Base-by-base conservation (phyloP, 2,888 invertebrate genomes). In the Calameuta pallipes region DNA sequence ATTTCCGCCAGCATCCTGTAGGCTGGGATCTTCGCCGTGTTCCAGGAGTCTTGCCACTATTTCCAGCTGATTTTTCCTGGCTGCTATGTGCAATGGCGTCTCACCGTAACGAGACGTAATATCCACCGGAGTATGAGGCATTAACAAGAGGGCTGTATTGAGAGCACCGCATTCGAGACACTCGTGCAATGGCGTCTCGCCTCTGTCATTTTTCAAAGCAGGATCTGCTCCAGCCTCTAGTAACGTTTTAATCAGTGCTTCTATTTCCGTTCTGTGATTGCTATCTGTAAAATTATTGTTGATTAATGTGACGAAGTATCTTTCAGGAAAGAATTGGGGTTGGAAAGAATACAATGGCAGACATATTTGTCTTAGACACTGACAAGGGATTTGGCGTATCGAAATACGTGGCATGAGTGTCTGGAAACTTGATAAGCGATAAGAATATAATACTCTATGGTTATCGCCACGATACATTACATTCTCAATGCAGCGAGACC, bases 141-240 rank as follows among this genome's bases (percentile, higher is more conserved):
- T 82, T 30, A 89, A 80, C 31, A 87, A 75, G 77, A 82, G 79
- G n/a, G 87, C 89, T 6, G 85, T 87, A 76, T 85, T 88, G 70
- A 88, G 77, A 23, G 87, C 86, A 71, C 89, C 87, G 73, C 87
- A 87, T 80, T 89, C 89, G 30, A 90, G 82, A 34, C 87, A 85
- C 80, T 89, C 89, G 79, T 89, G 88, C 31, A 91, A 82, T n/a
- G 91, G 86, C 11, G 92, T 91, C 82, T 92, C 92, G 11, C 91
- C 91, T 12, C 91, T 88, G 56, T 90, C 90, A 81, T 92, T 92
- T 77, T 90, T 88, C 73, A 89, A 78, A 12, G 89, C 86, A 23
- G 90, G 87, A 81, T 92, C 89, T 0, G 90, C 91, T 6, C 90
- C 91, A 35, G 88, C 88, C 4, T 89, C 88, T 75, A 92, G 78